Evolutionary conservation across 2,113 vertebrate genomes (phyloP).

Genomic region (Nettapus auritus): DNA sequence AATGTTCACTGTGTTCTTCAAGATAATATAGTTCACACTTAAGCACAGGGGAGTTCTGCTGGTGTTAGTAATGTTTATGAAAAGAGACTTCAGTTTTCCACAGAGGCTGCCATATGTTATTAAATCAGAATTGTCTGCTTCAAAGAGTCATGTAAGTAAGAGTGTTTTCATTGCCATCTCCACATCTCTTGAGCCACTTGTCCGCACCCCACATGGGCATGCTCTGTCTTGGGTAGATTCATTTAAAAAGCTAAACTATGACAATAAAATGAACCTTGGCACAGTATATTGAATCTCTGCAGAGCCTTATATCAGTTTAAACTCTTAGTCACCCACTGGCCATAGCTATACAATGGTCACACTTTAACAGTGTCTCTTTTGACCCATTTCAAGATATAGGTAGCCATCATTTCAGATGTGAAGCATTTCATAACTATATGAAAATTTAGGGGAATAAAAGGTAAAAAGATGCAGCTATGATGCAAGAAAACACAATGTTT

Average conservation of each 20-base stretch:
- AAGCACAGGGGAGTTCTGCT: rapidly evolving
- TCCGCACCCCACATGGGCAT: background rate
- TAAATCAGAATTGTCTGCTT: background rate
- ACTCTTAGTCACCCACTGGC: background rate
- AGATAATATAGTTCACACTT: background rate
- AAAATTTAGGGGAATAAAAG: background rate
- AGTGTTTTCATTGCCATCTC: background rate
- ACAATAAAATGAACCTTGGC: background rate
- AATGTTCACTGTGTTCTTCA: background rate
- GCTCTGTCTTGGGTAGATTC: background rate
- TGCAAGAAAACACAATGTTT: background rate
- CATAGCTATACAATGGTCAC: background rate
- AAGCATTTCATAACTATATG: background rate
- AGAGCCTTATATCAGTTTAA: background rate
- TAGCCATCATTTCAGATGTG: background rate
- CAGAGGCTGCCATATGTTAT: background rate
- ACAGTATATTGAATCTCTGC: background rate
- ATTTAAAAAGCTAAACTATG: background rate
- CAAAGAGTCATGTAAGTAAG: background rate
- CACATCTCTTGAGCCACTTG: background rate
- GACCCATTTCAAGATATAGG: background rate
- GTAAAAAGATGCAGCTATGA: background rate
- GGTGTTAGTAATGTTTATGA: background rate
- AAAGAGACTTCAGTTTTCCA: background rate
- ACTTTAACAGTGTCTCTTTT: background rate